Conservation (phyloP, 2,113 vertebrate species). For the Nicator chloris region DNA sequence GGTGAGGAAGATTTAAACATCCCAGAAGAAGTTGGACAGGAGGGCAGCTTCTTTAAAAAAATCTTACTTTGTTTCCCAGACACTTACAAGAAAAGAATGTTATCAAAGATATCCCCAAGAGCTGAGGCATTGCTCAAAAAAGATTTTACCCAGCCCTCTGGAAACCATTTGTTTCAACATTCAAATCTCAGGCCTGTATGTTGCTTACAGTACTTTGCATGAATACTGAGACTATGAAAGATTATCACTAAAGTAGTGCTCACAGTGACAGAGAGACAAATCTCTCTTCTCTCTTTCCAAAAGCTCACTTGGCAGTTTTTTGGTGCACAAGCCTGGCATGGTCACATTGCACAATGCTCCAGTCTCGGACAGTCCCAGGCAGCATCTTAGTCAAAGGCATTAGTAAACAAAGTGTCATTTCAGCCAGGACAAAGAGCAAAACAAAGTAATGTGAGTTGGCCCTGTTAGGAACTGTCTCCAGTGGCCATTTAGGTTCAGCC, state of each 20-base stretch:
- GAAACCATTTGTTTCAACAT: not conserved
- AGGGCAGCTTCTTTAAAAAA: not conserved
- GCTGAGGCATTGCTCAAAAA: not conserved
- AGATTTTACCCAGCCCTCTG: not conserved
- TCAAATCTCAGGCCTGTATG: not conserved
- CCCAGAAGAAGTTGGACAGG: not conserved
- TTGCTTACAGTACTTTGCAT: not conserved
- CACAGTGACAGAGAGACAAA: not conserved
- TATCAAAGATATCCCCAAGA: not conserved
- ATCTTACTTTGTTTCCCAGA: not conserved
- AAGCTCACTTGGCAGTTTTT: fast-evolving
- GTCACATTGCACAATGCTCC: fast-evolving
- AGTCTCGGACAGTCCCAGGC: fast-evolving
- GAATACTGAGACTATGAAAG: not conserved
- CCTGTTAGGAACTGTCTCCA: not conserved
- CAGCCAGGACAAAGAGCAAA: not conserved
- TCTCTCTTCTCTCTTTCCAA: not conserved
- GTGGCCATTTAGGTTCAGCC: not conserved
- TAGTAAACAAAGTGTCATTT: not conserved
- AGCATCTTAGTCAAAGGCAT: not conserved
- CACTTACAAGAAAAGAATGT: not conserved
- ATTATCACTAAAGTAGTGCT: not conserved
- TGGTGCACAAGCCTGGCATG: not conserved
- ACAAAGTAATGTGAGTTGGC: not conserved
- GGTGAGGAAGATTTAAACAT: not conserved